Evolutionary conservation across 2,797 vertebrate genomes (phyloP).

Genomic region (Tokudaia tokunoshimensis): DNA sequence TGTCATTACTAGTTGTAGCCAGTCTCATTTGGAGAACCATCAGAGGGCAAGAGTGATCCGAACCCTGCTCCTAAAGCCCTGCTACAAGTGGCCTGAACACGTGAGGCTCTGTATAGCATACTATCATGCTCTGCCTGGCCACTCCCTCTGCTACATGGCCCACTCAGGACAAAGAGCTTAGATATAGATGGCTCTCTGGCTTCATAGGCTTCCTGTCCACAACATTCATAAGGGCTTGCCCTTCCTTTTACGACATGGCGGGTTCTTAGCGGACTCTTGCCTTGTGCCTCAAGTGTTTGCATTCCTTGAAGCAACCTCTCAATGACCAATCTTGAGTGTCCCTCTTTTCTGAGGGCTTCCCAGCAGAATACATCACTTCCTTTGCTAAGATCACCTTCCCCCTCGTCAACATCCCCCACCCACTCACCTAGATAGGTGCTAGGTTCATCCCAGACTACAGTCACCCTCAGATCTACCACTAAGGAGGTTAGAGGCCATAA

Average conservation of each 20-base stretch:
- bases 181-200: rapidly evolving
- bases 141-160: not conserved
- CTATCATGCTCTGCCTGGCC: rapidly evolving
- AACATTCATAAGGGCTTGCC: not conserved
- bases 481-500: not conserved
- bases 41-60: not conserved
- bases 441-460: not conserved
- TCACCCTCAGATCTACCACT: not conserved
- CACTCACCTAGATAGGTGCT: not conserved
- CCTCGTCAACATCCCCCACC: not conserved
- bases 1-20: not conserved
- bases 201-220: not conserved
- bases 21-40: not conserved
- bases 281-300: not conserved
- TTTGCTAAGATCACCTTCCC: not conserved
- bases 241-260: not conserved
- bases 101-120: not conserved
- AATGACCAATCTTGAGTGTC: not conserved
- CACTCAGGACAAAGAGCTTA: not conserved
- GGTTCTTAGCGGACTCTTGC: not conserved
- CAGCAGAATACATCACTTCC: not conserved
- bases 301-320: not conserved
- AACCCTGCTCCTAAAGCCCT: not conserved
- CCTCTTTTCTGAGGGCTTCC: constrained; percentile 20
- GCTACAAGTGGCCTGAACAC: not conserved